Percentiles rank a stretch among this genome's conserved stretches.
Conservation (phyloP, 2,113 vertebrate genomes). For the Halichoerus grypus region DNA sequence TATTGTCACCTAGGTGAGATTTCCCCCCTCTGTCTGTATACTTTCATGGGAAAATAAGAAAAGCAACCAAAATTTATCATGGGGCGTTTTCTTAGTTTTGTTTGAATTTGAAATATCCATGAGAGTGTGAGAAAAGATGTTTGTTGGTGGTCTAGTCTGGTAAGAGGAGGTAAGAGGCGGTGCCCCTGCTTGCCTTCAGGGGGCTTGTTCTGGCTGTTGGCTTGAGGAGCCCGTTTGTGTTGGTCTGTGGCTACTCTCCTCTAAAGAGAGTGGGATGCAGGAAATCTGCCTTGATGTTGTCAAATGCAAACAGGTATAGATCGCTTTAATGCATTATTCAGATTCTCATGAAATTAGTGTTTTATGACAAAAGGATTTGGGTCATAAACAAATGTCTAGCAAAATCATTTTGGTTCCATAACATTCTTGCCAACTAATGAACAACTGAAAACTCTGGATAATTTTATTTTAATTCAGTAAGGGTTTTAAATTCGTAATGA, state of each 20-base stretch:
- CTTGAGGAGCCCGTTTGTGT: not conserved
- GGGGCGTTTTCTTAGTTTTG: not conserved
- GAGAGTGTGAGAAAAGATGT: not conserved
- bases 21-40: not conserved
- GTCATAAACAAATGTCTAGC: not conserved
- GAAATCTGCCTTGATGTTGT: not conserved
- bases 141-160: not conserved
- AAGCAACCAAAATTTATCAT: not conserved
- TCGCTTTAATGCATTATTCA: not conserved
- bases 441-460: not conserved
- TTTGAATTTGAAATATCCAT: not conserved
- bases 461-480: slow-evolving; percentile 27
- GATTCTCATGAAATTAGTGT: not conserved
- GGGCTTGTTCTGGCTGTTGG: not conserved
- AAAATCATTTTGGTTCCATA: slow-evolving; percentile 43
- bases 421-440: slow-evolving; percentile 23
- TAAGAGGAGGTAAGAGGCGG: not conserved
- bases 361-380: slow-evolving; percentile 31
- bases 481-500: not conserved
- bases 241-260: not conserved
- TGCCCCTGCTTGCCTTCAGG: not conserved
- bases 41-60: slow-evolving; percentile 8
- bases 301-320: not conserved
- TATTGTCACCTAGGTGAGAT: not conserved
- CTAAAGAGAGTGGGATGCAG: not conserved